Evolutionary conservation across 2,888 invertebrate species (phyloP).

Genomic region (Scaptomyza polygonia): DNA sequence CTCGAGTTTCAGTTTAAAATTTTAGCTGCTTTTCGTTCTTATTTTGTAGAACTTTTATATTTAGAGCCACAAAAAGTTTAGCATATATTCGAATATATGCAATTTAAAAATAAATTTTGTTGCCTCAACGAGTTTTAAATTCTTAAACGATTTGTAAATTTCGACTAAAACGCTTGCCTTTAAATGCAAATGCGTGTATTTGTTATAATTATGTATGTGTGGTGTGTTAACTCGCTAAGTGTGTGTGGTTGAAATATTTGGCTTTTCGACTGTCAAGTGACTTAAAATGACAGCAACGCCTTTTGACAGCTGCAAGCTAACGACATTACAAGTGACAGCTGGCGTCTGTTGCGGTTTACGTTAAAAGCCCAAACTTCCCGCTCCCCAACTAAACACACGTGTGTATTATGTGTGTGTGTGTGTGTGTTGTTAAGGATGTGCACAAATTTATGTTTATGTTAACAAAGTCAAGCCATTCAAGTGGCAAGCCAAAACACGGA

Average conservation of each 20-base stretch:
- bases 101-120: constrained; percentile 21
- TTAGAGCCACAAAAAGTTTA: constrained; percentile 21
- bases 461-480: constrained; percentile 76
- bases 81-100: constrained; percentile 2
- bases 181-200: not conserved
- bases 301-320: constrained; percentile 75
- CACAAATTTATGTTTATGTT: constrained; percentile 76
- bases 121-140: constrained; percentile 3
- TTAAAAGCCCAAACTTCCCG: constrained; percentile 48
- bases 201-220: constrained; percentile 28
- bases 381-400: constrained; percentile 1
- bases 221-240: not conserved
- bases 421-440: constrained; percentile 44
- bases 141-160: constrained; percentile 2
- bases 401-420: constrained; percentile 15
- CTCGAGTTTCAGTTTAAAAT: constrained; percentile 10
- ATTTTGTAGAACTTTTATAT: constrained; percentile 10
- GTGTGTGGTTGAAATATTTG: constrained; percentile 22
- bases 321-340: constrained; percentile 75
- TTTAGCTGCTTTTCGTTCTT: constrained; percentile 6
- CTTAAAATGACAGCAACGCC: constrained; percentile 70
- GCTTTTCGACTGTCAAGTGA: constrained; percentile 62
- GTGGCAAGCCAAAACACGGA: constrained; percentile 75
- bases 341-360: constrained; percentile 72
- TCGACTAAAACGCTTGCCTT: not conserved